Percentiles rank a stretch among this genome's conserved stretches.
These are phyloP conservation scores for Onychomys arenicola DNA, from an alignment of 2,797 vertebrate genomes.

Conservation along the genomic window DNA sequence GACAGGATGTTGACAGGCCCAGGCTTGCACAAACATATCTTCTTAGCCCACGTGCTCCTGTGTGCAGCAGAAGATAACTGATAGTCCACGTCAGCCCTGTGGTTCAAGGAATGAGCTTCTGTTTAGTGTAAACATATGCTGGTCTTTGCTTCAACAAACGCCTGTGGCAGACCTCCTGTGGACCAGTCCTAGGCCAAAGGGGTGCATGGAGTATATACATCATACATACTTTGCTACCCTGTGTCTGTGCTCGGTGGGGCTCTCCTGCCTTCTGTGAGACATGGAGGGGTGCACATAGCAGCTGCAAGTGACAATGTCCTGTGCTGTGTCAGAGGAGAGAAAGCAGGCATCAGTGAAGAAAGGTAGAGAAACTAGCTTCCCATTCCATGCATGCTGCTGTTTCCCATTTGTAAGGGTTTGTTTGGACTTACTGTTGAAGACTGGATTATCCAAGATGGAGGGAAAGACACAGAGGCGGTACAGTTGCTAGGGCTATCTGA, in stretches of 20 bases:
- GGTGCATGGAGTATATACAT: rapidly evolving
- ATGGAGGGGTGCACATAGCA: rapidly evolving
- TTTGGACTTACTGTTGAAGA: neutral
- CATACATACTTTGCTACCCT: neutral
- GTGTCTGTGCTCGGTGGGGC: neutral
- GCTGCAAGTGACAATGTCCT: rapidly evolving
- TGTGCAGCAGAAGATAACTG: neutral
- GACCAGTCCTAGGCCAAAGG: neutral
- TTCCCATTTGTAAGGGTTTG: neutral
- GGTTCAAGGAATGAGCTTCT: neutral
- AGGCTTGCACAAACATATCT: neutral
- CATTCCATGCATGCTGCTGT: neutral
- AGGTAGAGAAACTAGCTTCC: neutral
- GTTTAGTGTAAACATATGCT: slow-evolving; percentile 23
- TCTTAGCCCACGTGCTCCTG: neutral
- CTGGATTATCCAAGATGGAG: neutral
- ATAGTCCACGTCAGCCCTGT: neutral
- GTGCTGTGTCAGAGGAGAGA: neutral
- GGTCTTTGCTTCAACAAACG: slow-evolving; percentile 16
- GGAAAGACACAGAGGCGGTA: neutral
- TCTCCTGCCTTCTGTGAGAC: neutral
- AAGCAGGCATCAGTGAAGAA: neutral
- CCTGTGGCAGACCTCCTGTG: neutral
- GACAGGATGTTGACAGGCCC: neutral
- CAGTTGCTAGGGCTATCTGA: neutral